These are phyloP conservation scores for Raja brachyura DNA, from an alignment of 2,113 vertebrate species.

Conservation along the genomic window DNA sequence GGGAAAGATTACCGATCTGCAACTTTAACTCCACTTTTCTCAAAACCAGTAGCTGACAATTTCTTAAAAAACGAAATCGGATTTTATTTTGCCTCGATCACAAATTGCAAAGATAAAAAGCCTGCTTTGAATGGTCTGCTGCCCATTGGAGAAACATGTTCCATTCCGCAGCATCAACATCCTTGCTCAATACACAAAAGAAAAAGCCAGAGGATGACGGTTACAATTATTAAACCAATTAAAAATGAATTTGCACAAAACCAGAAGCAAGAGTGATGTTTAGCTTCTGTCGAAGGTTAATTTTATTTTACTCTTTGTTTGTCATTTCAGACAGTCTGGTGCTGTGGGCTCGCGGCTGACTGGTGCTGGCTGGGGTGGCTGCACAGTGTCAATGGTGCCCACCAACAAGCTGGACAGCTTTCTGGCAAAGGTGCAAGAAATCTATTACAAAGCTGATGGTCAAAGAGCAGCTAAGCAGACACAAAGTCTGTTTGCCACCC, in stretches of 20 bases:
- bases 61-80: too few relatives aligned
- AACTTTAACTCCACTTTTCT: too few relatives aligned
- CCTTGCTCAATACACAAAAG: background rate
- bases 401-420: slow-evolving; percentile 68
- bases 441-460: slow-evolving; percentile 65
- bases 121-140: background rate
- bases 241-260: slow-evolving; percentile 41
- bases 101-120: background rate
- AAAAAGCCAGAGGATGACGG: background rate
- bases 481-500: slow-evolving; percentile 79
- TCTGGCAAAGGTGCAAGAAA: slow-evolving; percentile 66
- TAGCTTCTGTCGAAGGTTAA: slow-evolving; percentile 41
- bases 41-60: too few relatives aligned
- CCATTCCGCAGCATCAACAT: background rate
- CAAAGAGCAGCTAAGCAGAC: slow-evolving; percentile 56
- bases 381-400: slow-evolving; percentile 88
- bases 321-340: slow-evolving; percentile 68
- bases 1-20: too few relatives aligned
- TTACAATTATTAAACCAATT: slow-evolving; percentile 44
- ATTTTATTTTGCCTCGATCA: background rate
- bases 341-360: slow-evolving; percentile 87
- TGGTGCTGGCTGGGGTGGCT: slow-evolving; percentile 96
- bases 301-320: slow-evolving; percentile 43
- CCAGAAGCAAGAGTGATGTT: slow-evolving; percentile 41
- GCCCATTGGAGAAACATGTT: background rate